Evolutionary conservation across 2,888 invertebrate species (phyloP), one percentile per base, ranked within the genome.

Genomic region (Volucella zonaria): DNA sequence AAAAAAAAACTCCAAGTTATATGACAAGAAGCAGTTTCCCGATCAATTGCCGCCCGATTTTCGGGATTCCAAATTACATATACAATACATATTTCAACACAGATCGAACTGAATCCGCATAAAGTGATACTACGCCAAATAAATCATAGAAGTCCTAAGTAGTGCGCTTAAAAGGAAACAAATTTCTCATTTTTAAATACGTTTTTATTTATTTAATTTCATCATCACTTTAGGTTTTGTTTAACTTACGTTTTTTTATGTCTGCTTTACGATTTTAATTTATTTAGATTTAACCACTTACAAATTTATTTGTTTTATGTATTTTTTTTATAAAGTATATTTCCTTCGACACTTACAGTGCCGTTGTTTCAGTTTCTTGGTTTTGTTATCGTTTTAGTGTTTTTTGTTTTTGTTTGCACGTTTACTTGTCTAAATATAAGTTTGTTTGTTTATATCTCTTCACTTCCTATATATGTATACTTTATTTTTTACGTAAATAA

Each of bases 261-360:
- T 23, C n/a, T 42, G n/a, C n/a, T 62, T 74, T 40, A 11, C 52
- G 67, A 10, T 67, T 52, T 67, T 70, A 45, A 43, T 70, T 71
- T 51, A 78, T 75, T 83, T 66, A 78, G 52, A 79, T 83, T 70
- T 80, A 80, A 83, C 83, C 75, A 80, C 75, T 83, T 80, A 83
- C 79, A 83, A 83, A 76, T 83, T 23, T 78, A 78, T 70, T 49
- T 70, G 8, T 70, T 1, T 80, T 56, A 23, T 23, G 18, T 54
- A 38, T 47, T 66, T 83, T 75, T 49, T 75, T 75, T 79, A 80
- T 71, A 71, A 79, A 83, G 75, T 83, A 79, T 76, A 80, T 83
- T 71, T 45, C 70, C 70, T 71, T 62, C 38, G 11, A 54, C 80
- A 83, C 80, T 75, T 61, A 31, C 8, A 83, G 83, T 71, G 83